A percentile compares a stretch with the other conserved stretches of the same genome.
Evolutionary conservation across 2,888 invertebrate genomes (phyloP).

Genomic region (Chirona hameri): DNA sequence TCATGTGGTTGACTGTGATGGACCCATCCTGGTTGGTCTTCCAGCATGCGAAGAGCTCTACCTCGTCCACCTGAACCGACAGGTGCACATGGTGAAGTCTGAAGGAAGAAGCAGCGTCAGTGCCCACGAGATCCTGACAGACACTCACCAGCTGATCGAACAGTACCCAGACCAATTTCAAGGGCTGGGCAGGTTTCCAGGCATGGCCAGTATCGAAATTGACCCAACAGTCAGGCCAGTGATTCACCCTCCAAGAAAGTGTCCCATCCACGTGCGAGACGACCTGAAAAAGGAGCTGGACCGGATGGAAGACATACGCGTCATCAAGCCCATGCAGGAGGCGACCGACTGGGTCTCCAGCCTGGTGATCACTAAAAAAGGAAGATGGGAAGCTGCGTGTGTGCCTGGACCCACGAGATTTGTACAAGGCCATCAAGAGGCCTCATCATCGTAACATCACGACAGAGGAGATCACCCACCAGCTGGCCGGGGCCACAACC

Average conservation of each 20-base stretch:
- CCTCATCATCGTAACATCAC: background rate
- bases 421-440: background rate
- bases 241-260: background rate
- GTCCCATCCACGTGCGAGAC: background rate
- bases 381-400: background rate
- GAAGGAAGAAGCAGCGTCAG: background rate
- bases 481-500: background rate
- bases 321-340: background rate
- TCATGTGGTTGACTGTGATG: background rate
- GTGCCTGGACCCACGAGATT: background rate
- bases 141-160: background rate
- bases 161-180: background rate
- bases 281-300: background rate
- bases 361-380: background rate
- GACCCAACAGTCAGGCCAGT: background rate
- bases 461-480: background rate
- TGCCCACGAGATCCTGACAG: background rate
- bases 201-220: background rate
- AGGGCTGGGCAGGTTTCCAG: background rate
- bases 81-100: background rate
- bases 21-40: background rate
- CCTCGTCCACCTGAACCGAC: background rate
- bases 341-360: background rate
- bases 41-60: background rate
- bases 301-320: background rate